Evolutionary conservation across 2,797 vertebrate species (phyloP), one percentile per base, ranked within the genome.

Genomic region (Sebastes baramenuke): DNA sequence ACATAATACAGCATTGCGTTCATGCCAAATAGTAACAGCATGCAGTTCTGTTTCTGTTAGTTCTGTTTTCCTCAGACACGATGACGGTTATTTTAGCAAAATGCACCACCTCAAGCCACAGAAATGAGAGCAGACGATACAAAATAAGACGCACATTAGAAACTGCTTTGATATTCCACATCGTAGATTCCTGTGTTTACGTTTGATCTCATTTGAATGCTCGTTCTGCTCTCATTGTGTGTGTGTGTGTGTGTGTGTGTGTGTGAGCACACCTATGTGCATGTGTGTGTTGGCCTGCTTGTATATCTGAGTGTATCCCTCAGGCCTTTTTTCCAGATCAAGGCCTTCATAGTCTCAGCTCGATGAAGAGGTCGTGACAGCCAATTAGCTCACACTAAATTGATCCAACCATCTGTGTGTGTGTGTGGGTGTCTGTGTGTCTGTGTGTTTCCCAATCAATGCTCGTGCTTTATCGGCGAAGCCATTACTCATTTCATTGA

Each of bases 381-480:
- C 90, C 92, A 91, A 92, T 93, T 94, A 93, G 89, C 84, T 90
- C 75, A 73, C 86, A 79, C 67, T 77, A 83, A 91, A 94, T 88
- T 94, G 89, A 94, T 93, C 83, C 67, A 79, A 71, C 74, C 55
- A 42, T 74, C 14, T 64, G n/a, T 69, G 55, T 81, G 55, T 81
- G 64, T 81, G 65, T 80, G 52, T 52, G 62, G 77, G 59, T 60
- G 10, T 67, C 49, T 79, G 54, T 74, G 22, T 68, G 42, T 67
- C 11, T 58, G 56, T 46, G 32, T 85, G 52, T 79, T 80, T 78
- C 32, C 36, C 75, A 88, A 83, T 94, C 89, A 82, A 84, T 92
- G 83, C 64, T 82, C 77, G 78, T 92, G 88, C 90, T 91, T 89
- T 89, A 93, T 92, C n/a, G 83, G 80, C 69, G 11, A 81, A 90